Conservation (phyloP, 2,113 vertebrate genomes). For the Nerophis lumbriciformis region DNA sequence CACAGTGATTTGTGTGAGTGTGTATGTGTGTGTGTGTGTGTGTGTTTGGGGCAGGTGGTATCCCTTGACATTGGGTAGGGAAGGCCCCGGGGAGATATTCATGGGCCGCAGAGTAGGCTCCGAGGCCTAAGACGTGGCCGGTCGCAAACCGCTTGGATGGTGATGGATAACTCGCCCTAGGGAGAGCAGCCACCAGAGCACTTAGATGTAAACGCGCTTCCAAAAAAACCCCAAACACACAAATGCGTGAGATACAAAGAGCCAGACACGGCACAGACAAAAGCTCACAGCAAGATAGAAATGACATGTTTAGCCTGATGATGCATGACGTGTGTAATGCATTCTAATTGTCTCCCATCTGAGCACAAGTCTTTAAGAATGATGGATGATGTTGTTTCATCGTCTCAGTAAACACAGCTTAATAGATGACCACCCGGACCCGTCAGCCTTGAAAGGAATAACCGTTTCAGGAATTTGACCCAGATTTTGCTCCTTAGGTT, state of each 20-base stretch:
- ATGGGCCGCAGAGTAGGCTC: conserved; percentile 50
- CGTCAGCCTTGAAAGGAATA: conserved; percentile 49
- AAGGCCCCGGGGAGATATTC: conserved; percentile 46
- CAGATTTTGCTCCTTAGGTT: conserved; percentile 15
- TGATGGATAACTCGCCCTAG: conserved; percentile 75
- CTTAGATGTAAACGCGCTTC: conserved; percentile 57
- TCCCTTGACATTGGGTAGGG: conserved; percentile 46
- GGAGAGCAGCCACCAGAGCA: conserved; percentile 58
- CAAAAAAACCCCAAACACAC: conserved; percentile 36
- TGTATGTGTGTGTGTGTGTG: conserved; percentile 4
- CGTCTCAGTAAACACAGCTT: conserved; percentile 69
- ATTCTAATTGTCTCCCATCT: conserved; percentile 70
- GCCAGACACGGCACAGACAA: conserved; percentile 58
- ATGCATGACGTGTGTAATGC: conserved; percentile 73
- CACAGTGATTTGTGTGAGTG: conserved; percentile 54
- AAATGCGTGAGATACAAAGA: conserved; percentile 38
- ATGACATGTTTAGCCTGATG: conserved; percentile 71
- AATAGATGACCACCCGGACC: conserved; percentile 63
- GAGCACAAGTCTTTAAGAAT: conserved; percentile 69
- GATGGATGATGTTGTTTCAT: conserved; percentile 73
- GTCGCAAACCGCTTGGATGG: conserved; percentile 60
- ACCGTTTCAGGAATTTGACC: conserved; percentile 32
- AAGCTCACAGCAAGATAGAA: conserved; percentile 60
- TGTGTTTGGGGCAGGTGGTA: conserved; percentile 57
- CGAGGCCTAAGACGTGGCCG: conserved; percentile 50